phyloP scores from a whole-genome alignment of 2,113 vertebrate species.

The Bambusicola thoracicus region DNA sequence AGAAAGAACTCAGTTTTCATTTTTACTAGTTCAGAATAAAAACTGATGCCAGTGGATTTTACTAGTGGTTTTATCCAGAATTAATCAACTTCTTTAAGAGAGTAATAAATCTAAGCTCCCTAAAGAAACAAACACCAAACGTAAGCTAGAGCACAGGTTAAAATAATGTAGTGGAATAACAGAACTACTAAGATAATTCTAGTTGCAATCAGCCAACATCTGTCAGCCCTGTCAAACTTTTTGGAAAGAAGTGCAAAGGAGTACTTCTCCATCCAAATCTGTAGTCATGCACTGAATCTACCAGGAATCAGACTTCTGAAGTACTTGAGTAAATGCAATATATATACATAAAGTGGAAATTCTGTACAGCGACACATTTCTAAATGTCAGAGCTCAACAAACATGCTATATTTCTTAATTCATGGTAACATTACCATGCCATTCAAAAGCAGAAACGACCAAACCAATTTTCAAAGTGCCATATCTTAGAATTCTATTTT shows the following conservation, averaged over 20 bases:
- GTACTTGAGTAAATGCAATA: constrained; percentile 40
- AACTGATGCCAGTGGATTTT: neutral
- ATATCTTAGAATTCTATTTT: constrained; percentile 53
- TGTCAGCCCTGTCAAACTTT: constrained; percentile 43
- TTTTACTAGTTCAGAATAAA: neutral
- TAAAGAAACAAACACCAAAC: neutral
- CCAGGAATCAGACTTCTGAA: constrained; percentile 60
- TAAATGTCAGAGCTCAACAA: constrained; percentile 68
- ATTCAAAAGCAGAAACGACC: constrained; percentile 72
- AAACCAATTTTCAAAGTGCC: constrained; percentile 71
- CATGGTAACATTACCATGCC: constrained; percentile 65
- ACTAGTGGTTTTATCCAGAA: constrained; percentile 37
- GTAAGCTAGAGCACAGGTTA: constrained; percentile 35
- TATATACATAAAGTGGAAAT: constrained; percentile 56
- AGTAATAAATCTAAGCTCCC: constrained; percentile 5
- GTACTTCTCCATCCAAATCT: constrained; percentile 47
- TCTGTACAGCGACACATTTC: constrained; percentile 71
- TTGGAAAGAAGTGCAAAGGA: constrained; percentile 72
- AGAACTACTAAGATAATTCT: constrained; percentile 33
- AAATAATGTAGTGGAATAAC: constrained; percentile 30
- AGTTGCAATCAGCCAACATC: constrained; percentile 30
- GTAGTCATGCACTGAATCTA: constrained; percentile 45
- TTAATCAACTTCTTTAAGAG: neutral
- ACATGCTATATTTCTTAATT: constrained; percentile 75
- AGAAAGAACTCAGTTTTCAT: neutral